Conservation (phyloP, 2,113 vertebrate species). For the Hydrochoerus hydrochaeris region DNA sequence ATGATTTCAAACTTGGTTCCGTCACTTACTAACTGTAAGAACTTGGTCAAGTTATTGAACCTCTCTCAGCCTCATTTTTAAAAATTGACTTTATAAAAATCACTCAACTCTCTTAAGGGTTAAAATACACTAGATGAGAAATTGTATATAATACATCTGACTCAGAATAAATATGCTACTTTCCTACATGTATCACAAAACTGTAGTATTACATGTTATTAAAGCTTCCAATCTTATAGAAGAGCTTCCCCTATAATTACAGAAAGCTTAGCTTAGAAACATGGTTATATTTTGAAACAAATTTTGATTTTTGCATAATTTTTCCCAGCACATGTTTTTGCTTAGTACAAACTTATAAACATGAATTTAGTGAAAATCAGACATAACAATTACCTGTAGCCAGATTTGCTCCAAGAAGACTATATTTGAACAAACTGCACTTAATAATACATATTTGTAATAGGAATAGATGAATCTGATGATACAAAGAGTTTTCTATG, state of each 20-base stretch:
- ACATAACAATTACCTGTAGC: not conserved
- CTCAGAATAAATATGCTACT: not conserved
- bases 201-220: not conserved
- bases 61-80: not conserved
- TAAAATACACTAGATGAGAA: constrained; percentile 18
- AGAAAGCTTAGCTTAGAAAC: not conserved
- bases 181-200: constrained; percentile 15
- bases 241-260: not conserved
- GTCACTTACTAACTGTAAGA: not conserved
- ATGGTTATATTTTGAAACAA: not conserved
- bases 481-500: not conserved
- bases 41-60: not conserved
- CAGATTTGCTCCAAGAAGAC: not conserved
- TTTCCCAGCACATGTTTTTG: constrained; percentile 6
- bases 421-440: not conserved
- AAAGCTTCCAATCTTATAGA: not conserved
- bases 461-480: constrained; percentile 32
- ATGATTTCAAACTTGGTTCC: not conserved
- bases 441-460: not conserved
- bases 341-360: constrained; percentile 17
- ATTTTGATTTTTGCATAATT: constrained; percentile 46
- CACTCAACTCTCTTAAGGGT: not conserved
- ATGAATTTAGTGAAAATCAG: constrained; percentile 19
- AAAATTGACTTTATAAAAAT: constrained; percentile 27
- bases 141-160: not conserved